A percentile compares a stretch with the other conserved stretches of the same genome.
Evolutionary conservation across 2,797 vertebrate genomes (phyloP).

Genomic region (Manis pentadactyla): DNA sequence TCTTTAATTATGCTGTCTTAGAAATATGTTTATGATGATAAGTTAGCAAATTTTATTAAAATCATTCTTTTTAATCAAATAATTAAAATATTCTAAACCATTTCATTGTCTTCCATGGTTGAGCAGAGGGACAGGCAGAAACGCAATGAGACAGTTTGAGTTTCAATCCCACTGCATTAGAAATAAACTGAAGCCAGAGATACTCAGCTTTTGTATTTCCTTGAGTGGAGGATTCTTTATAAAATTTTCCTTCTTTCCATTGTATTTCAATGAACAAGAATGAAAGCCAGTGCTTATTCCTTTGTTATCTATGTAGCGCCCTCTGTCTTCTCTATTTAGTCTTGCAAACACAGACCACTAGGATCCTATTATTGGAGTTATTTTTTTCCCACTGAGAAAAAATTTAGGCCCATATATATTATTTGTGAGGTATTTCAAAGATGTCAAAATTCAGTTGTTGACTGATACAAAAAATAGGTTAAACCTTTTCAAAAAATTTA

Average conservation of each 20-base stretch:
- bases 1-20: not conserved
- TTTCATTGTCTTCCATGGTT: not conserved
- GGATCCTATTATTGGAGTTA: not conserved
- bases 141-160: not conserved
- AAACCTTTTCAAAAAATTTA: not conserved
- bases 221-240: not conserved
- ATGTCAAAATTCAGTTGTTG: not conserved
- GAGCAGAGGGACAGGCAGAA: not conserved
- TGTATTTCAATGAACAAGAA: not conserved
- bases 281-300: not conserved
- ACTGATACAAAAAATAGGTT: not conserved
- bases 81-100: not conserved
- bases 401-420: not conserved
- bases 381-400: not conserved
- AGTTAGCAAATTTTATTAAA: conserved; percentile 26
- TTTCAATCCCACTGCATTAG: not conserved
- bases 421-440: conserved; percentile 24
- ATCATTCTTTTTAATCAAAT: not conserved
- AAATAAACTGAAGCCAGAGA: not conserved
- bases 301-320: not conserved
- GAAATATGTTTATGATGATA: conserved; percentile 7
- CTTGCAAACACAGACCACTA: not conserved
- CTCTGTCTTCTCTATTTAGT: not conserved
- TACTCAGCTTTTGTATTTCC: not conserved
- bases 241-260: not conserved